A percentile compares a stretch with the other conserved stretches of the same genome.
These are phyloP conservation scores for Agrochola lychnidis DNA, from an alignment of 2,888 invertebrate genomes.

Conservation along the genomic window DNA sequence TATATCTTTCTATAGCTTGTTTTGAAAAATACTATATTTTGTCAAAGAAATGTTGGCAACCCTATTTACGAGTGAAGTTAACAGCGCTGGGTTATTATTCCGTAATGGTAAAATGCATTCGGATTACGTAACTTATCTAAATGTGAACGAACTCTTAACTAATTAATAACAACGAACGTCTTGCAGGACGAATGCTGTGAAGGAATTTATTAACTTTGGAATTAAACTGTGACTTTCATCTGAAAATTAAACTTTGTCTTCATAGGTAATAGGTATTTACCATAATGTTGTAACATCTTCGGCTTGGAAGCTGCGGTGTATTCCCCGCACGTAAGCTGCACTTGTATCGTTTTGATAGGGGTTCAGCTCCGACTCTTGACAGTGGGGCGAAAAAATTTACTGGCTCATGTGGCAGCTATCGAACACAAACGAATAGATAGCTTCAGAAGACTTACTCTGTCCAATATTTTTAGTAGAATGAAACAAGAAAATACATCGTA, in stretches of 20 bases:
- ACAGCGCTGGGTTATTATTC: neutral
- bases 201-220: neutral
- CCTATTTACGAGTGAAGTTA: slow-evolving; percentile 3
- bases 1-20: too few species aligned
- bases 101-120: neutral
- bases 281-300: neutral
- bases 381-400: slow-evolving; percentile 70
- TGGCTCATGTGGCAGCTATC: slow-evolving; percentile 61
- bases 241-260: neutral
- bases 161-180: neutral
- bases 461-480: neutral
- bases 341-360: slow-evolving; percentile 36
- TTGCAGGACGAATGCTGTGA: neutral
- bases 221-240: neutral
- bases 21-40: too few species aligned
- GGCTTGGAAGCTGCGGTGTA: neutral
- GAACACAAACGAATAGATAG: neutral
- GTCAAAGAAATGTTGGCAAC: too few species aligned
- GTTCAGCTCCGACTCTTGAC: slow-evolving; percentile 32
- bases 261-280: neutral
- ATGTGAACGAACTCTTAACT: neutral
- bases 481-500: neutral
- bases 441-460: slow-evolving; percentile 14
- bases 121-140: neutral
- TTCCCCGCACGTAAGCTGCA: slow-evolving; percentile 12